phyloP scores from a whole-genome alignment of 2,113 vertebrate genomes.

The Cinclus cinclus region DNA sequence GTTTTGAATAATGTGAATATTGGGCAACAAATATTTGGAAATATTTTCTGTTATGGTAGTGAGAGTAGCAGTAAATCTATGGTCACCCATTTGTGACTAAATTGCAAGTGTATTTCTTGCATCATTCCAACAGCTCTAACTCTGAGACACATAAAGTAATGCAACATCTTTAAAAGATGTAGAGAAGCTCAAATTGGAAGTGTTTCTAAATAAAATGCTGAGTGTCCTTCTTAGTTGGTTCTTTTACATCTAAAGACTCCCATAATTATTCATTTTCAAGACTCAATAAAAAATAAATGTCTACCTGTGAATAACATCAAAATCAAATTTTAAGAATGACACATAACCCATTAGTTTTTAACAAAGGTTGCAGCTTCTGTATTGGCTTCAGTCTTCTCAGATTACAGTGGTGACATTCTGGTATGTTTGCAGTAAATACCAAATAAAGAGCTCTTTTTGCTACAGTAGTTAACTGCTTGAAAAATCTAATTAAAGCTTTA shows the following conservation, averaged over 20 bases:
- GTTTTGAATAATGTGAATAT: not conserved
- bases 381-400: not conserved
- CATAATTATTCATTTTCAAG: not conserved
- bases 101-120: not conserved
- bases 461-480: not conserved
- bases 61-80: not conserved
- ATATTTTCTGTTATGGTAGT: not conserved
- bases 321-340: not conserved
- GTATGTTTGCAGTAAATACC: not conserved
- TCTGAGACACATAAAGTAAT: not conserved
- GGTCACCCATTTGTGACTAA: not conserved
- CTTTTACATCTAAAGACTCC: not conserved
- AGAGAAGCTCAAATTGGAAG: not conserved
- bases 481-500: constrained; percentile 39
- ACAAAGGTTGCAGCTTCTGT: not conserved
- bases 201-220: not conserved
- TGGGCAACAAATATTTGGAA: constrained; percentile 10
- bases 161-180: not conserved
- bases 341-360: not conserved
- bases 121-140: not conserved
- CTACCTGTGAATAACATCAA: not conserved
- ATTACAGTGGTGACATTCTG: not conserved
- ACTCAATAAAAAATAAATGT: not conserved
- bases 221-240: not conserved
- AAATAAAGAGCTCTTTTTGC: not conserved